Percentiles rank a stretch among this genome's conserved stretches.
Conservation (phyloP, 1,140 invertebrate genomes). For the Elymnias hypermnestra region DNA sequence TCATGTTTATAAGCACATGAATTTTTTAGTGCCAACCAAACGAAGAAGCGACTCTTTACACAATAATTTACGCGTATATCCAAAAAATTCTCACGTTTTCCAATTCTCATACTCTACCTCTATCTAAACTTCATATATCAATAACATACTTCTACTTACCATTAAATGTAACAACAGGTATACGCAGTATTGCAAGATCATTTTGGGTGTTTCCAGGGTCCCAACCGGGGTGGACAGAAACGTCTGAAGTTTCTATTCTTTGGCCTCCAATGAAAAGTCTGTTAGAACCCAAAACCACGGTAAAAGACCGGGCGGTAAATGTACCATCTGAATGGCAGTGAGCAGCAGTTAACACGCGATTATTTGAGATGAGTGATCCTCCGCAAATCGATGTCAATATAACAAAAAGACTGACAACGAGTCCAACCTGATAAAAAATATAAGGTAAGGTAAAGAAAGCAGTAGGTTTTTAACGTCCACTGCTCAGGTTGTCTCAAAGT, state of each 20-base stretch:
- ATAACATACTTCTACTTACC: conserved; percentile 24
- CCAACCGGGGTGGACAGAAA: conserved; percentile 36
- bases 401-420: conserved; percentile 31
- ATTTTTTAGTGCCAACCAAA: too few relatives aligned
- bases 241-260: conserved; percentile 26
- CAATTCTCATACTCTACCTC: too few relatives aligned
- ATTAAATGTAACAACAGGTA: conserved; percentile 23
- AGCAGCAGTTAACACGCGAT: conserved; percentile 37
- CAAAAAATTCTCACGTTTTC: too few relatives aligned
- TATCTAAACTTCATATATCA: too few relatives aligned
- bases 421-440: conserved; percentile 32
- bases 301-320: conserved; percentile 25
- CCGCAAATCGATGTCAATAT: conserved; percentile 40
- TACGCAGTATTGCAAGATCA: conserved; percentile 40
- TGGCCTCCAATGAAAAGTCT: conserved; percentile 34
- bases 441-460: too few relatives aligned
- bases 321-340: conserved; percentile 37
- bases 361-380: conserved; percentile 33
- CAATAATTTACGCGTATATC: too few relatives aligned
- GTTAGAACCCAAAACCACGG: conserved; percentile 38
- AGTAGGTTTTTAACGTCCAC: too few relatives aligned
- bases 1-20: too few relatives aligned
- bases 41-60: too few relatives aligned
- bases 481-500: too few relatives aligned
- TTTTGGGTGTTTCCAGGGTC: conserved; percentile 21